Evolutionary conservation across 2,888 invertebrate species (phyloP).

Genomic region (Serrognathus titanus): DNA sequence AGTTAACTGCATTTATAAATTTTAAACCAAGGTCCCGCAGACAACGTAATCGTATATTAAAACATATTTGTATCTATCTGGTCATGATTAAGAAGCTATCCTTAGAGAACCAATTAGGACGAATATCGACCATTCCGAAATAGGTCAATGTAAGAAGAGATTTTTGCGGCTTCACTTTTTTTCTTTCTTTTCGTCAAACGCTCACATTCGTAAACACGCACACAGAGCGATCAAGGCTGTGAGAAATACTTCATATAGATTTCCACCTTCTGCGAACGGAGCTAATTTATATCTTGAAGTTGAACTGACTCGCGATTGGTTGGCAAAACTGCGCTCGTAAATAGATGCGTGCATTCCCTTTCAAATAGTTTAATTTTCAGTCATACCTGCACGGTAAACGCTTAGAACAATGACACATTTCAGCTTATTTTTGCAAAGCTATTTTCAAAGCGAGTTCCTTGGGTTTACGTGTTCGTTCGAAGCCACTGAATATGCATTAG

Average conservation of each 20-base stretch:
- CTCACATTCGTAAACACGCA: neutral
- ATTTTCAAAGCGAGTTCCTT: no score
- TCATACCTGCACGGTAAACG: no score
- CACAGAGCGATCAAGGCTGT: conserved; percentile 4
- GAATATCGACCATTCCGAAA: conserved; percentile 1
- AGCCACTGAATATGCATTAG: no score
- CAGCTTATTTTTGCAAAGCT: no score
- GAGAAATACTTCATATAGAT: conserved; percentile 2
- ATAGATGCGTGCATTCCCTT: no score
- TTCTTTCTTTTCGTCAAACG: neutral
- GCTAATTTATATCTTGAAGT: no score
- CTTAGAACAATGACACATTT: no score
- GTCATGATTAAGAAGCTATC: conserved; percentile 2
- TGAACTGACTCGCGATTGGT: no score
- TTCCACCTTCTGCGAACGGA: neutral
- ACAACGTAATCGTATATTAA: conserved; percentile 9
- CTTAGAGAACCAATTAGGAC: conserved; percentile 2
- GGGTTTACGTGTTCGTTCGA: no score
- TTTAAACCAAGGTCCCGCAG: conserved; percentile 9
- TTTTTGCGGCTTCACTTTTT: conserved; percentile 3
- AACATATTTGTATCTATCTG: neutral
- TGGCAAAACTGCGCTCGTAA: no score
- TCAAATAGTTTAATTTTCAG: no score
- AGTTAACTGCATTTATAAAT: conserved; percentile 14
- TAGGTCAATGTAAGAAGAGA: conserved; percentile 15